Percentiles rank a stretch among this genome's conserved stretches.
These are phyloP conservation scores for Neomorphus geoffroyi DNA, from an alignment of 2,797 vertebrate species.

Conservation along the genomic window DNA sequence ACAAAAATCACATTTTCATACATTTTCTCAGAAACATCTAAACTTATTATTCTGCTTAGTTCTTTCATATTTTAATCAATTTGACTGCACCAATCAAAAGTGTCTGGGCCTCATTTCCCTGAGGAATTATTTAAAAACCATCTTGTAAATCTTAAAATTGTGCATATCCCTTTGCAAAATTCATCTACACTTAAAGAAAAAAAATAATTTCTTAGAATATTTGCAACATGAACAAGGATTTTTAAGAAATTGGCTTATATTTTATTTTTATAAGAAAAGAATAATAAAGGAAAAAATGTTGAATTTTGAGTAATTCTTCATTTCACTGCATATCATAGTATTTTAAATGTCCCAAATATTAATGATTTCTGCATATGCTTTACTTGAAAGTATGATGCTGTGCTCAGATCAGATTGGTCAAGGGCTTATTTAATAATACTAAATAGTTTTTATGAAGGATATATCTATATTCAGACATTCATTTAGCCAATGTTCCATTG, in stretches of 20 bases:
- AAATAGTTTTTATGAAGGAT: background rate
- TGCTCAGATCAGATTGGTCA: background rate
- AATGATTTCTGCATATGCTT: background rate
- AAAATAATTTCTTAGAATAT: background rate
- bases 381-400: background rate
- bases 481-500: background rate
- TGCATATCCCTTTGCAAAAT: background rate
- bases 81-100: background rate
- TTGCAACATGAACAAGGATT: background rate
- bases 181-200: background rate
- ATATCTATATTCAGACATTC: background rate
- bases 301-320: background rate
- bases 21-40: background rate
- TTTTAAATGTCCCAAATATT: fast-evolving
- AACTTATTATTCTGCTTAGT: background rate
- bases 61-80: background rate
- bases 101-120: background rate
- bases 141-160: background rate
- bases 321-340: background rate
- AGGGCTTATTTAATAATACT: background rate
- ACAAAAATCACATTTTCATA: background rate
- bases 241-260: background rate
- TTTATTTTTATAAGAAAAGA: background rate
- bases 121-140: background rate
- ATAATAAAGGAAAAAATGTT: background rate